Evolutionary conservation across 2,888 invertebrate genomes (phyloP).

Genomic region (Pseudococcus viburni): DNA sequence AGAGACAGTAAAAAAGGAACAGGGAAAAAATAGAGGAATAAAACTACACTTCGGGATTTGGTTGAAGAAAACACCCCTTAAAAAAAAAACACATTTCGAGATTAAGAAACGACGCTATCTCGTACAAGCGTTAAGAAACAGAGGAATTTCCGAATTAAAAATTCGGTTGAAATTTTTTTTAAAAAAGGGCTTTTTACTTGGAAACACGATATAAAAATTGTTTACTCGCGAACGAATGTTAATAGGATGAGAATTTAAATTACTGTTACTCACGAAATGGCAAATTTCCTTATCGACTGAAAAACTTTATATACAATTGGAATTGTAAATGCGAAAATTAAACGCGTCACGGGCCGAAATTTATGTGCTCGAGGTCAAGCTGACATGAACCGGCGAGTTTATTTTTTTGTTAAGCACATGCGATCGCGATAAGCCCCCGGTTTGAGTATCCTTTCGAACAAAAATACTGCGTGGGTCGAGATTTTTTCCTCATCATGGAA

Average conservation of each 20-base stretch:
- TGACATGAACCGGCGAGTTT: slow-evolving; percentile 20
- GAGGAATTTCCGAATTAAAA: slow-evolving; percentile 1
- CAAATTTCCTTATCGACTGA: slow-evolving; percentile 47
- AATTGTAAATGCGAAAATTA: slow-evolving; percentile 57
- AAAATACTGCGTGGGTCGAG: background rate
- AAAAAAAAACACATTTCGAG: background rate
- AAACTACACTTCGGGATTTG: background rate
- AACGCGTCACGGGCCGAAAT: slow-evolving; percentile 45
- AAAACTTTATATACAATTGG: slow-evolving; percentile 55
- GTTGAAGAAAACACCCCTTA: background rate
- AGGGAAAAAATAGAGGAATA: background rate
- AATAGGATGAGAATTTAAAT: slow-evolving; percentile 52
- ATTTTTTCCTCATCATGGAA: background rate
- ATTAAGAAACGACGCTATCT: background rate
- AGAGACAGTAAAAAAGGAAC: background rate
- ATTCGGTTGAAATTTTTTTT: slow-evolving; percentile 5
- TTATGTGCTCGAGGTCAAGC: slow-evolving; percentile 48
- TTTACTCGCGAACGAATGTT: slow-evolving; percentile 47
- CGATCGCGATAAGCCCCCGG: slow-evolving; percentile 11
- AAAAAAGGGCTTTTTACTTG: background rate
- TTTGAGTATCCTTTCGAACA: background rate
- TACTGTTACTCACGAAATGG: slow-evolving; percentile 50
- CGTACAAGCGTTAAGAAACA: background rate
- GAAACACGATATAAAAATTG: slow-evolving; percentile 48
- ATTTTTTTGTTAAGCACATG: slow-evolving; percentile 41